These are phyloP conservation scores for Pseudopodoces humilis DNA, from an alignment of 2,113 vertebrate genomes.

Conservation along the genomic window DNA sequence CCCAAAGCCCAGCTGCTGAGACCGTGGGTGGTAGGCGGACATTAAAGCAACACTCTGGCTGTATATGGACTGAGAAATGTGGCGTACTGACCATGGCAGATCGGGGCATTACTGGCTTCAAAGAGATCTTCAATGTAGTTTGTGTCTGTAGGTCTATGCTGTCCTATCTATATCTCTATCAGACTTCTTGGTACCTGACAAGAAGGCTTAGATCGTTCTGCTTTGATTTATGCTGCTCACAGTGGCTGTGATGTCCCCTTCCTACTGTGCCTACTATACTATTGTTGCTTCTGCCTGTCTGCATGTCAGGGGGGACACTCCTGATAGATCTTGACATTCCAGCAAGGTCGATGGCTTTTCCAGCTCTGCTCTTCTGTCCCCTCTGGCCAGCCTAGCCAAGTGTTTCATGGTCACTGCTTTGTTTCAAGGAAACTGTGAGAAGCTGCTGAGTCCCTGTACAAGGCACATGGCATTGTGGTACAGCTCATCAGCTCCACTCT, in stretches of 20 bases:
- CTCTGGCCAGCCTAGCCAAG: neutral
- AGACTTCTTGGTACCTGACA: neutral
- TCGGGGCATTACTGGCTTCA: neutral
- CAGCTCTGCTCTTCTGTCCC: neutral
- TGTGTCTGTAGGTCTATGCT: neutral
- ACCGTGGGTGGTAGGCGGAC: neutral
- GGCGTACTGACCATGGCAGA: rapidly evolving
- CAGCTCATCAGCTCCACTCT: neutral
- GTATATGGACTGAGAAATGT: neutral
- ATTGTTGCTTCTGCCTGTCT: neutral
- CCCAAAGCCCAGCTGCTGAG: neutral
- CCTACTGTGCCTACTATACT: rapidly evolving
- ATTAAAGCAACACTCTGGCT: neutral
- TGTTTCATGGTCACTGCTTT: neutral
- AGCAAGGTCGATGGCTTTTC: neutral
- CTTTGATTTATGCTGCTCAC: neutral
- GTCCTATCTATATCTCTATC: neutral
- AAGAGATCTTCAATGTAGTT: neutral
- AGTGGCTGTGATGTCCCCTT: neutral
- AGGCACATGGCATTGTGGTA: rapidly evolving
- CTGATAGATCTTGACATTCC: neutral
- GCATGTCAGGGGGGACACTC: neutral
- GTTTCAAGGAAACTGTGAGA: neutral
- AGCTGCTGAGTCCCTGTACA: neutral
- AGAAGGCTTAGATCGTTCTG: neutral